phyloP scores from a whole-genome alignment of 2,113 vertebrate genomes.

The crab-eating macaque (Macaca fascicularis) region DNA sequence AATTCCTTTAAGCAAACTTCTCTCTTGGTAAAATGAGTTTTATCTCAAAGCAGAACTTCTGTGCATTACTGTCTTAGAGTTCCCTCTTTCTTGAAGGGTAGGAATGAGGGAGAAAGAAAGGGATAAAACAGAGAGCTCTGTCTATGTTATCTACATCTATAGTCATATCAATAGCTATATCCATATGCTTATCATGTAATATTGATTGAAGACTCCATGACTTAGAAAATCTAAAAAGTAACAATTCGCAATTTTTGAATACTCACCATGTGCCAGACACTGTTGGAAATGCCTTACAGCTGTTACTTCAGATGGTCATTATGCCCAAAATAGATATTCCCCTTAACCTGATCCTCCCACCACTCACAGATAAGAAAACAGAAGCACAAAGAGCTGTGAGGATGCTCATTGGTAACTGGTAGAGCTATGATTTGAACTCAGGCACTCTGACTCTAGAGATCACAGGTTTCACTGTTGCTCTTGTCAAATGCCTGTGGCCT shows the following conservation, averaged over 20 bases:
- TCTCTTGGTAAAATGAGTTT: background rate
- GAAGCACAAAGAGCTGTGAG: background rate
- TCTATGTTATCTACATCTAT: no score
- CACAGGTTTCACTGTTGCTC: background rate
- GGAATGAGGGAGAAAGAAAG: background rate
- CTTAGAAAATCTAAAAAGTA: background rate
- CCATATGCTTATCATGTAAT: background rate
- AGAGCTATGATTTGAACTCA: background rate
- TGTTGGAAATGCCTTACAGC: background rate
- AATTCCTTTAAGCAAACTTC: background rate
- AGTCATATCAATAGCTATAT: background rate
- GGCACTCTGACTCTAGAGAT: background rate
- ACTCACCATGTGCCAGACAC: background rate
- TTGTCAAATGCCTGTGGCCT: background rate
- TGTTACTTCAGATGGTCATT: background rate
- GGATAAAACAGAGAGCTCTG: background rate
- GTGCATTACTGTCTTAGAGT: no score
- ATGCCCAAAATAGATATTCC: no score
- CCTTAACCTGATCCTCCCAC: no score
- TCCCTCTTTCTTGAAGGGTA: background rate
- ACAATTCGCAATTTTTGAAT: background rate
- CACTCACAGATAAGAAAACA: background rate
- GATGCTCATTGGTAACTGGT: background rate
- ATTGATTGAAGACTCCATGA: background rate
- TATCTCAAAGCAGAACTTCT: background rate